Percentiles rank a stretch among this genome's conserved stretches.
Evolutionary conservation across 2,888 invertebrate species (phyloP).

Genomic region (Pterostichus madidus): DNA sequence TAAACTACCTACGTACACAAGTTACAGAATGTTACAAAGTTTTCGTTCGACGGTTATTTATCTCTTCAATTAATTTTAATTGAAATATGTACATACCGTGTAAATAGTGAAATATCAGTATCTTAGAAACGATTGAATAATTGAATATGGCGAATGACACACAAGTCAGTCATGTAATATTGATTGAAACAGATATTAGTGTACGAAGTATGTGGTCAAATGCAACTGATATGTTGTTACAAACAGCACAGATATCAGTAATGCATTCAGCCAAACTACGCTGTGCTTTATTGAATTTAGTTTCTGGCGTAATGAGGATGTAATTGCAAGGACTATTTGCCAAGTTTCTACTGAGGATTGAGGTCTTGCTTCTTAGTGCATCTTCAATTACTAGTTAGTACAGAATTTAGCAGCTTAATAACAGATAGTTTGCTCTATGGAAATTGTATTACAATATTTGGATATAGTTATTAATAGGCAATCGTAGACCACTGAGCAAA

Average conservation of each 20-base stretch:
- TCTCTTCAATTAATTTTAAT: not conserved
- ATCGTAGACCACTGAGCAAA: no score
- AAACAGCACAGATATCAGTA: constrained; percentile 44
- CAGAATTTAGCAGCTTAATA: constrained; percentile 1
- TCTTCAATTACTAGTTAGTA: constrained; percentile 25
- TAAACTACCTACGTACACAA: no score
- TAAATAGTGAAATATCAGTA: constrained; percentile 4
- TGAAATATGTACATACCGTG: constrained; percentile 1
- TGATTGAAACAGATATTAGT: constrained; percentile 8
- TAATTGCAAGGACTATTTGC: constrained; percentile 31
- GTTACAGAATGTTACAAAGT: no score
- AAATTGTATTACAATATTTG: not conserved
- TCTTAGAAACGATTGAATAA: no score
- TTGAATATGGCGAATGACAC: not conserved
- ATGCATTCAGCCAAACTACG: constrained; percentile 28
- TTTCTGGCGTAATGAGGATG: constrained; percentile 1
- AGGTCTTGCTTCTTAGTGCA: not conserved
- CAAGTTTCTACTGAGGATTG: constrained; percentile 18
- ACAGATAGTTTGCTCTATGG: not conserved
- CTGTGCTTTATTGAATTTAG: constrained; percentile 13
- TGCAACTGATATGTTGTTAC: constrained; percentile 37
- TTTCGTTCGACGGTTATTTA: no score
- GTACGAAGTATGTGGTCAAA: not conserved
- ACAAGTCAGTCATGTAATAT: not conserved
- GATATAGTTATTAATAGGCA: no score